These are phyloP conservation scores for Catostylus mosaicus DNA, from an alignment of 30 jellyfish, hydroid and myxozoan genomes.

Conservation along the genomic window DNA sequence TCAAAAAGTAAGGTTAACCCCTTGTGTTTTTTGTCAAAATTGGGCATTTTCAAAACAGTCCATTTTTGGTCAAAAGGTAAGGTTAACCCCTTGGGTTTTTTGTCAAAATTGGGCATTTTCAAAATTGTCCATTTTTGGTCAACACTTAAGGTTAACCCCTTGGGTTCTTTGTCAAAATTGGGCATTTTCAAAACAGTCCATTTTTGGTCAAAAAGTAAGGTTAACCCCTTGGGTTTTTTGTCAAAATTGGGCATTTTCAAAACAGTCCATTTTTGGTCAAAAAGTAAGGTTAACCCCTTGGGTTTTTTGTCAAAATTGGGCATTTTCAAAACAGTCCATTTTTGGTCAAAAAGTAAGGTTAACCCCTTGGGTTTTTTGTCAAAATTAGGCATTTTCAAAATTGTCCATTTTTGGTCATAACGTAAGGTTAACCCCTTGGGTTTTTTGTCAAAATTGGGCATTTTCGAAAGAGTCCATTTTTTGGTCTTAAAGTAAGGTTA, in stretches of 20 bases:
- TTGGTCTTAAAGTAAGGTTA: background rate
- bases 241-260: background rate
- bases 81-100: background rate
- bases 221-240: background rate
- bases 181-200: no score
- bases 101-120: background rate
- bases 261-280: background rate
- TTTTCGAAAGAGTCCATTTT: background rate
- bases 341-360: background rate
- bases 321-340: no score
- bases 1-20: background rate
- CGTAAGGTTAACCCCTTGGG: background rate
- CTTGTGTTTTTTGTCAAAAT: background rate
- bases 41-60: background rate
- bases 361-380: background rate
- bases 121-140: no score
- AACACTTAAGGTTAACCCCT: background rate
- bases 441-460: background rate
- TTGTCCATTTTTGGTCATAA: background rate
- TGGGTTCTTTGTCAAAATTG: background rate
- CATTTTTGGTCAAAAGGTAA: background rate
- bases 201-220: background rate
- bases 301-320: background rate
- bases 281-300: background rate
- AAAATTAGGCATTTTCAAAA: no score